phyloP scores from a whole-genome alignment of 2,888 invertebrate species.

The Leucophenga montana region DNA sequence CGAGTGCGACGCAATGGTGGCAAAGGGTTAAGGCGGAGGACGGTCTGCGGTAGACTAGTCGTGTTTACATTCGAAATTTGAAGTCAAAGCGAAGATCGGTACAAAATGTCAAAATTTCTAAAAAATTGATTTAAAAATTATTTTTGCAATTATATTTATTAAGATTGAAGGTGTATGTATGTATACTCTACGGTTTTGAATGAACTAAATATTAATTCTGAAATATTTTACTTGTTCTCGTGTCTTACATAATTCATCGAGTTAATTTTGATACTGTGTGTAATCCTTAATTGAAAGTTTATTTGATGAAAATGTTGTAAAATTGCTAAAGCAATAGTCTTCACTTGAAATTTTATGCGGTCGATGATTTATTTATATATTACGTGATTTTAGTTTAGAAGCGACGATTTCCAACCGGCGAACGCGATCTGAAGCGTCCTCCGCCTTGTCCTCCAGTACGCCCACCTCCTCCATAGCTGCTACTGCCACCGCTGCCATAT shows the following conservation, averaged over 20 bases:
- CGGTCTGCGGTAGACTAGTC: not conserved
- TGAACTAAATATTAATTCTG: slow-evolving; percentile 14
- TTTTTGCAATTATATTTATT: slow-evolving; percentile 14
- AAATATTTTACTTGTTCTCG: slow-evolving; percentile 12
- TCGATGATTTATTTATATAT: not conserved
- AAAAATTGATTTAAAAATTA: slow-evolving; percentile 9
- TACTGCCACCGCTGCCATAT: slow-evolving; percentile 74
- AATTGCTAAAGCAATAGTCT: too few relatives aligned
- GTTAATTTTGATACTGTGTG: slow-evolving; percentile 1
- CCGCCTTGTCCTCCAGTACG: slow-evolving; percentile 72
- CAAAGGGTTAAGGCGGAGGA: slow-evolving; percentile 20
- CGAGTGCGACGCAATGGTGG: slow-evolving; percentile 23
- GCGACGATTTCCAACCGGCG: slow-evolving; percentile 67
- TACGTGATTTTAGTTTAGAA: slow-evolving; percentile 44
- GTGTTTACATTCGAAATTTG: not conserved
- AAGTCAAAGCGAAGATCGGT: not conserved
- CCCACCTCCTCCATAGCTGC: slow-evolving; percentile 74
- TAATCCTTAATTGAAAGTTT: not conserved
- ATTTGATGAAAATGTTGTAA: not conserved
- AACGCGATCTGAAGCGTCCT: slow-evolving; percentile 71
- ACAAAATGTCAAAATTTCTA: not conserved
- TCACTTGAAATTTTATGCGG: too few relatives aligned
- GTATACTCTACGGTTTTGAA: slow-evolving; percentile 12
- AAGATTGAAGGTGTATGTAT: slow-evolving; percentile 13
- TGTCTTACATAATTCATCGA: slow-evolving; percentile 16